Evolutionary conservation across 2,888 invertebrate species (phyloP).

Genomic region (Lasioglossum calceatum): DNA sequence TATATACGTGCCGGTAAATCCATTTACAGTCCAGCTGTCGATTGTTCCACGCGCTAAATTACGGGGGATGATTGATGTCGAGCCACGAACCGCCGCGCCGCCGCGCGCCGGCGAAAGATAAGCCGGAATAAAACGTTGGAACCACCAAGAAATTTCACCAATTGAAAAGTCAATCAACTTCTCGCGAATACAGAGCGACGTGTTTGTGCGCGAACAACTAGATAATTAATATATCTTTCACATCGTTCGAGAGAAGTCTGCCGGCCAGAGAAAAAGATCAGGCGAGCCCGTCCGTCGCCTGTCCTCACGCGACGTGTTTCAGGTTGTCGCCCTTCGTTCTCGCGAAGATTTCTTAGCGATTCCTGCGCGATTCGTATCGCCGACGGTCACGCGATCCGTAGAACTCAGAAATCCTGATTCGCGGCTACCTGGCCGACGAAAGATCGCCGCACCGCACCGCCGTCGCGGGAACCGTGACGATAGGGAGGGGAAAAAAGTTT

Average conservation of each 20-base stretch:
- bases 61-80: conserved; percentile 67
- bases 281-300: conserved; percentile 6
- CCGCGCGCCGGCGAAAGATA: background rate
- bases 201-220: background rate
- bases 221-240: background rate
- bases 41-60: conserved; percentile 64
- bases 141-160: conserved; percentile 2
- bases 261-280: background rate
- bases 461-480: conserved; percentile 18
- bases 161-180: background rate
- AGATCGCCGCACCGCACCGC: background rate
- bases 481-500: conserved; percentile 10
- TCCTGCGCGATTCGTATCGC: conserved; percentile 46
- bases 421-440: conserved; percentile 1
- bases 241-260: background rate
- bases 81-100: conserved; percentile 36
- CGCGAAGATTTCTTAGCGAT: conserved; percentile 40
- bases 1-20: conserved; percentile 72
- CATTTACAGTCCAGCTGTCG: conserved; percentile 69
- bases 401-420: conserved; percentile 38
- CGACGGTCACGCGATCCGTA: conserved; percentile 56
- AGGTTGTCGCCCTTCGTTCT: conserved; percentile 18
- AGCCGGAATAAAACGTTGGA: conserved; percentile 43
- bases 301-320: conserved; percentile 29
- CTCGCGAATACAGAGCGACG: background rate